Base-by-base conservation (phyloP, 1,140 invertebrate genomes). In the Calephelis virginiensis region DNA sequence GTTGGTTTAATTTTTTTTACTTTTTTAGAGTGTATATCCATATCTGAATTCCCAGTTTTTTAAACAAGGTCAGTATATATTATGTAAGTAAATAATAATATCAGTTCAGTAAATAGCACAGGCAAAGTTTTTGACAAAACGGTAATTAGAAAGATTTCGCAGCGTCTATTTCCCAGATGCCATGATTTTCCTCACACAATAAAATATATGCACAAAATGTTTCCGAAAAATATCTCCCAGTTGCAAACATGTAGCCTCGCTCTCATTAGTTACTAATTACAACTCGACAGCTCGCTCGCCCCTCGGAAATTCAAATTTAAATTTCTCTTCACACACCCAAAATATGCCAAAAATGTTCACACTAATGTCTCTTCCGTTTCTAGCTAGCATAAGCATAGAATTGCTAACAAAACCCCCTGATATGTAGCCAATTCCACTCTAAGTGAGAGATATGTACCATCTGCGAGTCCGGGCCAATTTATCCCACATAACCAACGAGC, bases 251-350 rank as follows among this genome's bases (percentile, higher is more conserved):
- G 76, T 76, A 82, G 75, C 82, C 75, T 77, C 71, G 78, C 73
- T 78, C 83, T 86, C 84, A 90, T 90, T 90, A 87, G 81, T 67
- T 72, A 75, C 85, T 89, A 90, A 89, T 88, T 89, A 89, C 86
- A 70, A 64, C 72, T 76, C 72, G 77, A 68, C 69, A 67, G 63
- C 59, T 72, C 73, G 74, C 60, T 72, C 72, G 73, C 77, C 72
- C 77, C 73, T 67, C 77, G 81, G 79, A 86, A 88, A 84, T 86
- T 82, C 74, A 80, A 85, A 86, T 90, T 89, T 82, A 85, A 88
- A 86, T 87, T 83, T 89, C 63, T 64, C 66, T 14, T 61, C 47
- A 70, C 65, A 70, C 60, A 61, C 69, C 56, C 68, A 66, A 70
- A 68, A 75, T 75, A 68, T 70, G 69, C 69, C 68, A 68, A 74